Evolutionary conservation across 92 coral and sea anemone genomes (phyloP).

Genomic region (Palythoa heliodiscus): DNA sequence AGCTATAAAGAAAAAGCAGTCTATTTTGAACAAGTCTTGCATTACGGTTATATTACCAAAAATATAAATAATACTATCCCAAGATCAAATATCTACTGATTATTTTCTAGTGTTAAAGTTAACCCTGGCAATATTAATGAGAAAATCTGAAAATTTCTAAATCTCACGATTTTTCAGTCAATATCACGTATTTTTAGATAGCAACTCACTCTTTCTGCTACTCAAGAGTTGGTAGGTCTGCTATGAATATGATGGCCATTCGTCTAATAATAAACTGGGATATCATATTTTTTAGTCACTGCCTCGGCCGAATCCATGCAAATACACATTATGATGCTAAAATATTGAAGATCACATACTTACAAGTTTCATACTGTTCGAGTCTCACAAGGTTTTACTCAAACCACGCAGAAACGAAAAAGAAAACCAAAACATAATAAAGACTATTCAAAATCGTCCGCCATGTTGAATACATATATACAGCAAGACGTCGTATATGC

Average conservation of each 20-base stretch:
- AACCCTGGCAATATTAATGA: too few species aligned
- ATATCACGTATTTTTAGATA: too few species aligned
- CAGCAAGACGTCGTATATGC: neutral
- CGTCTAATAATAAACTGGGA: neutral
- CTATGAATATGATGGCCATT: neutral
- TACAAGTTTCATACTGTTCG: constrained; percentile 1
- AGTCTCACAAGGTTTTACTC: neutral
- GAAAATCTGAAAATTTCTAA: too few species aligned
- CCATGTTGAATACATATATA: neutral
- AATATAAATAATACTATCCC: too few species aligned
- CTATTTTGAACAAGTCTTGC: too few species aligned
- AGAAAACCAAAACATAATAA: neutral
- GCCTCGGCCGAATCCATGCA: neutral
- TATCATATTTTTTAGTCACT: neutral
- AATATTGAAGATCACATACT: neutral
- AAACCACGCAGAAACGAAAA: neutral
- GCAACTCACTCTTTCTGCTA: too few species aligned
- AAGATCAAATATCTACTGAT: too few species aligned
- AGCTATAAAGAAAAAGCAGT: too few species aligned
- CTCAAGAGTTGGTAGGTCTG: too few species aligned
- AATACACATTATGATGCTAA: neutral
- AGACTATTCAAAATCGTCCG: neutral
- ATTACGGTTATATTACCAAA: too few species aligned
- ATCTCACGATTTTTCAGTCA: too few species aligned
- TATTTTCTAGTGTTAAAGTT: too few species aligned